Evolutionary conservation across 2,797 vertebrate genomes (phyloP).

Genomic region (Falco novaeseelandiae): DNA sequence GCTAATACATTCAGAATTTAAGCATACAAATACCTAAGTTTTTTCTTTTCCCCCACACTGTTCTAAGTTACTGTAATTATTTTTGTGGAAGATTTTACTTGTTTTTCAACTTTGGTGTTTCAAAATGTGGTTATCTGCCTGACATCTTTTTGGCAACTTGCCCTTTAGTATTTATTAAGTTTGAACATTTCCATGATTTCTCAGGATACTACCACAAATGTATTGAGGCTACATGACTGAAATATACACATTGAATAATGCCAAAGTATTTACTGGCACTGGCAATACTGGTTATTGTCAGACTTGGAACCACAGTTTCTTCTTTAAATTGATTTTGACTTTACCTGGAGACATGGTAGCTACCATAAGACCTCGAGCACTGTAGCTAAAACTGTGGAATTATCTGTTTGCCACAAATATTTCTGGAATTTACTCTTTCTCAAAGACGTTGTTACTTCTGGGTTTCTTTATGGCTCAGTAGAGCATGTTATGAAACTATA

Average conservation of each 20-base stretch:
- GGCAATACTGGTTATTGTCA: not conserved
- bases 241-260: not conserved
- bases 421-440: conserved; percentile 8
- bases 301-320: not conserved
- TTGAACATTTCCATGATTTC: not conserved
- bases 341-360: not conserved
- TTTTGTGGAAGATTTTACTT: not conserved
- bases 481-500: not conserved
- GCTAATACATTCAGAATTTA: not conserved
- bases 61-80: not conserved
- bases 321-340: not conserved
- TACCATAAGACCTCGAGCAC: not conserved
- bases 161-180: not conserved
- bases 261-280: not conserved
- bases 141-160: not conserved
- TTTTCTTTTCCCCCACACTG: not conserved
- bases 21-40: not conserved
- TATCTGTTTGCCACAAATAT: not conserved
- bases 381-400: not conserved
- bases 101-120: not conserved
- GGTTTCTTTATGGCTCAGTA: not conserved
- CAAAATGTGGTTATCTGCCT: not conserved
- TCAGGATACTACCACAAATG: not conserved
- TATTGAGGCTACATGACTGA: not conserved
- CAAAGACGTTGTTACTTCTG: not conserved